Base-by-base conservation (phyloP, 2,888 invertebrate species). In the Cerceris rybyensis region DNA sequence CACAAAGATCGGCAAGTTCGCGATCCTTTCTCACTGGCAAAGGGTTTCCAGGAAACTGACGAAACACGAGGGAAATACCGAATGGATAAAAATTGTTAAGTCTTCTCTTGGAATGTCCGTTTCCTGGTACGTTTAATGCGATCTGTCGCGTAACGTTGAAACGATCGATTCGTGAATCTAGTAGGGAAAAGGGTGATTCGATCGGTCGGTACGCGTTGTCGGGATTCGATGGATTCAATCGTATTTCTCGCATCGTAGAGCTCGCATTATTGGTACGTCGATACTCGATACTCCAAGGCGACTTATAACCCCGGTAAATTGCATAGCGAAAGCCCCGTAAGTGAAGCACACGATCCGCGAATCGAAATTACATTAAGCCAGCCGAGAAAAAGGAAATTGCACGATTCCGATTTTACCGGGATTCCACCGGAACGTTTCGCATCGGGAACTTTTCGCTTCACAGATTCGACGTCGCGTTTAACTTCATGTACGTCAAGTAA, bases 351-450 rank as follows among this genome's bases (percentile, higher is more conserved):
- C 39, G 57, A 28, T 8, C 14, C 39, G 9, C 14, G 59, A 64
- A 46, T 39, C 46, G 66, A 75, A 75, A 75, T 75, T 67, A 66
- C 67, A 64, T 76, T 64, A 39, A 46, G 50, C 39, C n/a, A 17
- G 11, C 60, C 65, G 49, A 60, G 75, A 58, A 71, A 60, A 17
- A 46, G 54, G 52, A 46, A 67, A 61, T 61, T 9, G 55, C 55
- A 14, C 46, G 11, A 46, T 67, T 72, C 64, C 65, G 17, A 14
- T 52, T 71, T 55, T 50, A 11, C 52, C 71, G 52, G 42, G 39
- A 66, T 60, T 43, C 14, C 54, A 16, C 46, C 9, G 11, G 46
- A 46, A 11, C 46, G 46, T 46, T 28, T 46, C 46, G 46, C 14
- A 39, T 46, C n/a, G 66, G 66, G 46, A 59, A 66, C 66, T 66